These are phyloP conservation scores for Aporophyla nigra DNA, from an alignment of 2,888 invertebrate species.

Conservation along the genomic window DNA sequence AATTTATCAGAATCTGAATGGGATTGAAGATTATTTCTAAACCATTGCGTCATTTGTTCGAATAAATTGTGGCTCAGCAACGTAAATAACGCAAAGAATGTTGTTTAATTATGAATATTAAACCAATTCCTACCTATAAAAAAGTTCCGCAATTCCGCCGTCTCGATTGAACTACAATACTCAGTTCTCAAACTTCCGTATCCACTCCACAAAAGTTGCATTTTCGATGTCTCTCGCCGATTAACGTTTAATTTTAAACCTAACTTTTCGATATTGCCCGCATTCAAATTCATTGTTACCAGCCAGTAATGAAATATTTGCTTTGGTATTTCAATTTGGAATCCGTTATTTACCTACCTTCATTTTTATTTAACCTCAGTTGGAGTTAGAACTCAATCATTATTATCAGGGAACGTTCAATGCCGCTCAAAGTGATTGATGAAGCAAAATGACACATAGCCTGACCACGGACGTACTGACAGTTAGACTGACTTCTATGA, in stretches of 20 bases:
- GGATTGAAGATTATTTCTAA: no score
- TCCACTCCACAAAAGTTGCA: slow-evolving; percentile 1
- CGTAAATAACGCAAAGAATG: no score
- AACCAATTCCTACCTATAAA: no score
- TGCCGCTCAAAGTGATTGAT: slow-evolving; percentile 46
- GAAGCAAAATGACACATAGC: slow-evolving; percentile 49
- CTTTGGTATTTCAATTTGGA: slow-evolving; percentile 12
- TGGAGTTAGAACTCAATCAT: slow-evolving; percentile 32
- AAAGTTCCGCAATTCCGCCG: no score
- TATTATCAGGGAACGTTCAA: slow-evolving; percentile 27
- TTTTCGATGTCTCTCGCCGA: neutral
- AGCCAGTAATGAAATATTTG: slow-evolving; percentile 8
- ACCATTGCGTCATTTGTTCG: no score
- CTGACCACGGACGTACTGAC: slow-evolving; percentile 23
- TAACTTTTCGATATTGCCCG: slow-evolving; percentile 2
- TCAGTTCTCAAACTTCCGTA: neutral
- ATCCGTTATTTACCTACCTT: neutral
- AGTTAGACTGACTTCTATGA: slow-evolving; percentile 23
- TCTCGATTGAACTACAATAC: neutral
- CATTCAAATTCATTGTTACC: neutral
- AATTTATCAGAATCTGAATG: no score
- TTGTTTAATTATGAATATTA: no score
- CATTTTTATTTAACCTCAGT: neutral
- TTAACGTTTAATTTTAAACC: slow-evolving; percentile 23
- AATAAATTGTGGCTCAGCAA: no score